Evolutionary conservation across 2,797 vertebrate genomes (phyloP).

Genomic region (Micropoecilia bifurca): DNA sequence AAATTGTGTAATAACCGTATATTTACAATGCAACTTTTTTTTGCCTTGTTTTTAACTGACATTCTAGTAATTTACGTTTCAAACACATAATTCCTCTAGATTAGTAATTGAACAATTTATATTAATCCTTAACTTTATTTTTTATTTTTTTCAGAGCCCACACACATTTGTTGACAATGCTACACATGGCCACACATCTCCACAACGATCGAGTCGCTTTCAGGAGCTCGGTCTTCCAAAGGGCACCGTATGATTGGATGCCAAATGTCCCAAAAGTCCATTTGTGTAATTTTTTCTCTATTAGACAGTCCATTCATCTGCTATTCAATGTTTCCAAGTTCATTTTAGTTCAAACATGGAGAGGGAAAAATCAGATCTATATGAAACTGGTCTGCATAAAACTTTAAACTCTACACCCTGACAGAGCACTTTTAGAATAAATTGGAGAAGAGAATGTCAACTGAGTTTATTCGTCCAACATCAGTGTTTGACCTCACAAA

Average conservation of each 20-base stretch:
- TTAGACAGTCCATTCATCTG: neutral
- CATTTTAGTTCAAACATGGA: too few relatives aligned
- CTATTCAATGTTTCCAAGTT: too few relatives aligned
- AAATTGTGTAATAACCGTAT: neutral
- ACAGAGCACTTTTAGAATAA: neutral
- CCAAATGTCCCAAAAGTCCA: neutral
- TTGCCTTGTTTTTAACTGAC: neutral
- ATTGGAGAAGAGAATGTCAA: neutral
- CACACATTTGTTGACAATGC: neutral
- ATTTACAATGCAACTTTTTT: neutral
- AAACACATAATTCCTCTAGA: too few relatives aligned
- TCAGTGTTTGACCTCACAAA: neutral
- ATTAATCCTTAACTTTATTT: too few relatives aligned
- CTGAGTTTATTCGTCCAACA: neutral
- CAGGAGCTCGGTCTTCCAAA: neutral
- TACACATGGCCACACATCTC: neutral
- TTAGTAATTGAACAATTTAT: too few relatives aligned
- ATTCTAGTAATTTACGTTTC: too few relatives aligned
- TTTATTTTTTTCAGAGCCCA: too few relatives aligned
- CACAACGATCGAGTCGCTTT: neutral
- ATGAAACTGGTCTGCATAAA: neutral
- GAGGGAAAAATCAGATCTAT: neutral
- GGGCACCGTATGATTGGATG: neutral
- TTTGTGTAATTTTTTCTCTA: neutral
- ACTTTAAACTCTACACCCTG: neutral